Evolutionary conservation across 2,888 invertebrate genomes (phyloP).

Genomic region (Idaea aversata): DNA sequence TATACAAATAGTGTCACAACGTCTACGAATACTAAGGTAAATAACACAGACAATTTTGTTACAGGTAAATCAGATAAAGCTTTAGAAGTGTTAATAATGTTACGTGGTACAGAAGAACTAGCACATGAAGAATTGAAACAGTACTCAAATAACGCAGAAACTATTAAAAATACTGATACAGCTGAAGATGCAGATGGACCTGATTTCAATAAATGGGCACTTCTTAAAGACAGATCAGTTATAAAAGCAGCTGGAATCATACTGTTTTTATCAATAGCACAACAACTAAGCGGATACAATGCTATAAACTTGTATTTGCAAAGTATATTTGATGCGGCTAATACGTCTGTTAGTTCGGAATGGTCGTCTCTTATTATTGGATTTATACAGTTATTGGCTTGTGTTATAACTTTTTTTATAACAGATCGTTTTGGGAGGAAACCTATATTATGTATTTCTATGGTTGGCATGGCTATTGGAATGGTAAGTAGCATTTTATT

Average conservation of each 20-base stretch:
- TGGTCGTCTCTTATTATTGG: conserved; percentile 45
- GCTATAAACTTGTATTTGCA: conserved; percentile 44
- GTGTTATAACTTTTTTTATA: conserved; percentile 32
- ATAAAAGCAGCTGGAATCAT: conserved; percentile 35
- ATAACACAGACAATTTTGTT: conserved; percentile 1
- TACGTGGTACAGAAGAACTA: conserved; percentile 31
- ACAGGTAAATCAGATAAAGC: conserved; percentile 20
- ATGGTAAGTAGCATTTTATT: conserved; percentile 33
- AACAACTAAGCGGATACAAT: conserved; percentile 39
- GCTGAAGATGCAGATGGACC: conserved; percentile 1
- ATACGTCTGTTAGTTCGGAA: conserved; percentile 41
- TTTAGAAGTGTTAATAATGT: conserved; percentile 27
- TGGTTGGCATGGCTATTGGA: conserved; percentile 40
- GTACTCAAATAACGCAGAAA: conserved; percentile 14
- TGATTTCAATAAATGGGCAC: conserved; percentile 9
- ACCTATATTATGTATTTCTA: conserved; percentile 32
- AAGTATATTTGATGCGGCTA: conserved; percentile 43
- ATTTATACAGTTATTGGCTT: conserved; percentile 38
- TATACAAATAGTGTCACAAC: too few species aligned
- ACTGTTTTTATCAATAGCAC: conserved; percentile 28
- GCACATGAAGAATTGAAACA: conserved; percentile 36
- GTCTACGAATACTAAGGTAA: too few species aligned
- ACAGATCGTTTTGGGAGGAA: conserved; percentile 43
- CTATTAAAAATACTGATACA: background rate
- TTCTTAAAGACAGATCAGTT: conserved; percentile 34